phyloP scores from a whole-genome alignment of 2,797 vertebrate species.

The Leptatherina wallacei region DNA sequence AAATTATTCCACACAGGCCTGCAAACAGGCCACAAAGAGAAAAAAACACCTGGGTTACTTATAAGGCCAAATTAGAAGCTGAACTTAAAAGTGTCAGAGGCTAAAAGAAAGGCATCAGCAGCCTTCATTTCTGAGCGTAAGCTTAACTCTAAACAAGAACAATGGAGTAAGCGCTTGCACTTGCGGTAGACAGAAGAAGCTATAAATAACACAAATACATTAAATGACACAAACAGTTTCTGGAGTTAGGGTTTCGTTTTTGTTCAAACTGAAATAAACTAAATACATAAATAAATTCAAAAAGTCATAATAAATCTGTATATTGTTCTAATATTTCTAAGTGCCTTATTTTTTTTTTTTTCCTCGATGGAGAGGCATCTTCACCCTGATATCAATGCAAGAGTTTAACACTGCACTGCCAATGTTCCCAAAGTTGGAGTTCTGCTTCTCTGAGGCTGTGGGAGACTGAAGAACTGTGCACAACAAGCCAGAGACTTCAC shows the following conservation, averaged over 20 bases:
- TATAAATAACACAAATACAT: constrained; percentile 33
- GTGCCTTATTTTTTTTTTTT: constrained; percentile 34
- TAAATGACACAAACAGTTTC: constrained; percentile 51
- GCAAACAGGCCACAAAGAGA: constrained; percentile 16
- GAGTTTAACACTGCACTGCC: constrained; percentile 37
- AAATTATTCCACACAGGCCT: constrained; percentile 17
- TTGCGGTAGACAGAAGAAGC: constrained; percentile 23
- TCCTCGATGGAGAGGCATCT: constrained; percentile 50
- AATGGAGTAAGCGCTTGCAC: not conserved
- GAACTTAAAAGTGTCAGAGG: constrained; percentile 19
- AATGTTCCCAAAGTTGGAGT: constrained; percentile 30
- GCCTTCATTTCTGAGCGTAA: constrained; percentile 9
- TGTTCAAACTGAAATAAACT: constrained; percentile 56
- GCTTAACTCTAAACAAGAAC: not conserved
- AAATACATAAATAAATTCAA: constrained; percentile 65
- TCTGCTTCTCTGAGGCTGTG: constrained; percentile 36
- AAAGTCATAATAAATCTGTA: constrained; percentile 68
- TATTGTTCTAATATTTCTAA: constrained; percentile 48
- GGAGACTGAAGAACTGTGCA: constrained; percentile 28
- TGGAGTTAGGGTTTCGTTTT: constrained; percentile 18
- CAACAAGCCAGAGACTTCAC: constrained; percentile 21
- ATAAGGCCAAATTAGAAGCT: constrained; percentile 11
- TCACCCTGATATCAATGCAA: constrained; percentile 55
- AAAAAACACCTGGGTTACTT: not conserved
- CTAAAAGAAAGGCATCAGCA: constrained; percentile 25